Base-by-base conservation (phyloP, 92 coral and sea anemone species). In the Epizoanthus stellaris region DNA sequence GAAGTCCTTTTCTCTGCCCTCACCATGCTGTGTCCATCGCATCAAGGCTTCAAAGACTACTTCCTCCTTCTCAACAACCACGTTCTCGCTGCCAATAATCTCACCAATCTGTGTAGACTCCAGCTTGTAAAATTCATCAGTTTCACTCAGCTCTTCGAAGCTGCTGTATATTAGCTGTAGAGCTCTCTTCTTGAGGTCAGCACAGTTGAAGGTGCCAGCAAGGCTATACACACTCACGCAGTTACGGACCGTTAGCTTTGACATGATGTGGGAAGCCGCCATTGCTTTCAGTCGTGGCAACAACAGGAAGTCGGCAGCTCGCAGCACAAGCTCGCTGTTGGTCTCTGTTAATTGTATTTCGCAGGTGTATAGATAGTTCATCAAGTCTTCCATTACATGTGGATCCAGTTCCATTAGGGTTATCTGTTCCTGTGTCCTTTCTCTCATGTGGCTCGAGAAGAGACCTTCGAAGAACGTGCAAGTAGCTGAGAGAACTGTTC, bases 231-330 rank as follows among this genome's bases (percentile, higher is more conserved):
- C 42, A 6, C 43, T 21, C 13, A 54, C 80, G 25, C 80, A 74
- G 19, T 74, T 74, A n/a, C 23, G 30, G 25, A 74, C 3, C 7
- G 23, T 53, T 19, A 52, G 9, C 45, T 74, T 19, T 15, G 80
- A 52, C 14, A 52, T 63, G 10, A 74, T 74, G 20, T 52, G 42
- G 80, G 63, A 74, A 53, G 80, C 80, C 19, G 80, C 80, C 80
- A 52, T 74, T 74, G 52, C 80, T 52, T 74, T 74, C 15, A 74
- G 80, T 53, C 42, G 17, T 17, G 80, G 23, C n/a, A 74, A 10
- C 23, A 74, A 63, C 80, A 74, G 54, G 30, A 74, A 74, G 11
- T 74, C 42, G 9, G 80, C 65, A 74, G 80, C 80, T 13, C 54
- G 76, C 53, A 69, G 40, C 20, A 69, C 19, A 36, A 4, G 20